Conservation (phyloP, 2,113 vertebrate species). For the Heptranchias perlo region DNA sequence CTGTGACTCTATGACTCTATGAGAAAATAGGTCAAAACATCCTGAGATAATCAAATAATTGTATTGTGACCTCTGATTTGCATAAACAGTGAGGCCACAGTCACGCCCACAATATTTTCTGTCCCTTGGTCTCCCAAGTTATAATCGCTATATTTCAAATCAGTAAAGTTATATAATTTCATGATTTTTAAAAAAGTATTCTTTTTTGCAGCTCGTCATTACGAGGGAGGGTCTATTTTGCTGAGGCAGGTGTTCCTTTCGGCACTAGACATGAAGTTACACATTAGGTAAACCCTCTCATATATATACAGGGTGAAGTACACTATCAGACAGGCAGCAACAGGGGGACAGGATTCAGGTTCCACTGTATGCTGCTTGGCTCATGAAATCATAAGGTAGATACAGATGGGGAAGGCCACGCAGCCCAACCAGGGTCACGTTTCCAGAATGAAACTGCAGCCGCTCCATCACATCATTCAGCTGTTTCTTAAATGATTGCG, state of each 20-base stretch:
- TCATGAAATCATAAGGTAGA: not conserved
- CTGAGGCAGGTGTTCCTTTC: conserved; percentile 22
- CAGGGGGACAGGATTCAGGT: not conserved
- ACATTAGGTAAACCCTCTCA: conserved; percentile 13
- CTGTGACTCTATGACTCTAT: too few species aligned
- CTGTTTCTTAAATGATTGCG: not conserved
- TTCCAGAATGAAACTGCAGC: not conserved
- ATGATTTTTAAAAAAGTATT: not conserved
- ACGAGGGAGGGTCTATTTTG: not conserved
- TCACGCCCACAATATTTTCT: not conserved
- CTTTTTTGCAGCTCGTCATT: conserved; percentile 22
- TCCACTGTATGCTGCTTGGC: not conserved
- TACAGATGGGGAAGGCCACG: not conserved
- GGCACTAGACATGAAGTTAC: conserved; percentile 4
- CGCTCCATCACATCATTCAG: not conserved
- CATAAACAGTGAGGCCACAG: too few species aligned
- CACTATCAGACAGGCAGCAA: not conserved
- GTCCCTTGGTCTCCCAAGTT: not conserved
- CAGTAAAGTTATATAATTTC: not conserved
- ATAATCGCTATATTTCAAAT: not conserved
- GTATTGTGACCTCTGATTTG: not conserved
- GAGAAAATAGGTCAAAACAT: not conserved
- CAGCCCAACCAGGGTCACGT: not conserved
- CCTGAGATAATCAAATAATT: not conserved
- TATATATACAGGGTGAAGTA: too few species aligned